These are phyloP conservation scores for Tachina grossa DNA, from an alignment of 2,888 invertebrate species.

Conservation along the genomic window DNA sequence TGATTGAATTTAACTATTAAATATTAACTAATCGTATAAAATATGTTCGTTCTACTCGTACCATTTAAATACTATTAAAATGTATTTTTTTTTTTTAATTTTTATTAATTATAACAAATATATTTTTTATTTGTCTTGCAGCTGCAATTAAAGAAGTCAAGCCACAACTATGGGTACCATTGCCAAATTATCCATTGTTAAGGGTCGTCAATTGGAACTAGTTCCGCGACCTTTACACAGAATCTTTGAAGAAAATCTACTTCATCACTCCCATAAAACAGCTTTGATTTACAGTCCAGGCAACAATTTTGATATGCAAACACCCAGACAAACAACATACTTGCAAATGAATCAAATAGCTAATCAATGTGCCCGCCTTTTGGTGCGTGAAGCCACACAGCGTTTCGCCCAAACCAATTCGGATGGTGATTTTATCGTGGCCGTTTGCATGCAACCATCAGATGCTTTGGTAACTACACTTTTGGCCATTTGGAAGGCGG, in stretches of 20 bases:
- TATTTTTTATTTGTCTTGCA: slow-evolving; percentile 15
- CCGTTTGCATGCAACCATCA: slow-evolving; percentile 91
- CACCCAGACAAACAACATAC: slow-evolving; percentile 79
- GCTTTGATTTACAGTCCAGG: slow-evolving; percentile 85
- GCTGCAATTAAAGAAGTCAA: neutral
- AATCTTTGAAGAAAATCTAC: slow-evolving; percentile 85
- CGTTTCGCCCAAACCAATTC: slow-evolving; percentile 83
- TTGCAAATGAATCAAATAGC: slow-evolving; percentile 83
- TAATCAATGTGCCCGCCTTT: slow-evolving; percentile 83
- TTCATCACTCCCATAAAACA: slow-evolving; percentile 83
- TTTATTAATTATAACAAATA: neutral
- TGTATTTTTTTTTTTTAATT: neutral
- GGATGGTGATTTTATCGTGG: slow-evolving; percentile 89
- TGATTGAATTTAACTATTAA: neutral
- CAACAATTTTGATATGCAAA: slow-evolving; percentile 38
- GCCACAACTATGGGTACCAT: slow-evolving; percentile 87
- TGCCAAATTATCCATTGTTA: slow-evolving; percentile 88
- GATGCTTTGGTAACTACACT: slow-evolving; percentile 87
- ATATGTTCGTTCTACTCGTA: no score
- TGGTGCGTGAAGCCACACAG: slow-evolving; percentile 78
- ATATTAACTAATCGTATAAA: no score
- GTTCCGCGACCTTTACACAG: slow-evolving; percentile 84
- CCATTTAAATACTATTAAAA: neutral
- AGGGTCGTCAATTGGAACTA: slow-evolving; percentile 85
- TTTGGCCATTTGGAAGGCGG: slow-evolving; percentile 90